Evolutionary conservation across 2,888 invertebrate species (phyloP).

Genomic region (Frankliniella intonsa): DNA sequence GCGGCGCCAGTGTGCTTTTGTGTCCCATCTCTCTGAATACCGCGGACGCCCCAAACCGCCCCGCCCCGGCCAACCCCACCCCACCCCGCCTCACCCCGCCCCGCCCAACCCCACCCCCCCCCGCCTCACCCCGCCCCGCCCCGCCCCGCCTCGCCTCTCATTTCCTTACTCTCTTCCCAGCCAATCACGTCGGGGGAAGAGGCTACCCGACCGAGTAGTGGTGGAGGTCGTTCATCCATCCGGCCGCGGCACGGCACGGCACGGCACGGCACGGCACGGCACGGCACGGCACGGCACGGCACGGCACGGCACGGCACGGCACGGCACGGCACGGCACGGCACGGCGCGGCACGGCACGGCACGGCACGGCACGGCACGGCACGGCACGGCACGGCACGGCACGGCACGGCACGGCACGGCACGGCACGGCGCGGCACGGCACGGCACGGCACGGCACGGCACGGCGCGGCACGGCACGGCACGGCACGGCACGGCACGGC

Average conservation of each 20-base stretch:
- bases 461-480: neutral
- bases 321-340: neutral
- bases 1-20: slow-evolving; percentile 32
- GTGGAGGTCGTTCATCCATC: neutral
- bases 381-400: neutral
- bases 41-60: neutral
- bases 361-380: neutral
- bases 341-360: neutral
- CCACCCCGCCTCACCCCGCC: neutral
- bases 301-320: neutral
- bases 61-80: neutral
- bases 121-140: neutral
- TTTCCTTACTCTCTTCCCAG: neutral
- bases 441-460: neutral
- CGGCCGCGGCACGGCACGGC: neutral
- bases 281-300: neutral
- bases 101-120: neutral
- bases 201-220: neutral
- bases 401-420: neutral
- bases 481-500: neutral
- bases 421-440: neutral
- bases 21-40: neutral
- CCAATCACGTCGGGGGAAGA: neutral
- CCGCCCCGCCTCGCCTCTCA: neutral
- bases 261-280: neutral